Evolutionary conservation across 2,888 invertebrate species (phyloP), one percentile per base, ranked within the genome.

Genomic region (Bursaphelenchus okinawaensis): DNA sequence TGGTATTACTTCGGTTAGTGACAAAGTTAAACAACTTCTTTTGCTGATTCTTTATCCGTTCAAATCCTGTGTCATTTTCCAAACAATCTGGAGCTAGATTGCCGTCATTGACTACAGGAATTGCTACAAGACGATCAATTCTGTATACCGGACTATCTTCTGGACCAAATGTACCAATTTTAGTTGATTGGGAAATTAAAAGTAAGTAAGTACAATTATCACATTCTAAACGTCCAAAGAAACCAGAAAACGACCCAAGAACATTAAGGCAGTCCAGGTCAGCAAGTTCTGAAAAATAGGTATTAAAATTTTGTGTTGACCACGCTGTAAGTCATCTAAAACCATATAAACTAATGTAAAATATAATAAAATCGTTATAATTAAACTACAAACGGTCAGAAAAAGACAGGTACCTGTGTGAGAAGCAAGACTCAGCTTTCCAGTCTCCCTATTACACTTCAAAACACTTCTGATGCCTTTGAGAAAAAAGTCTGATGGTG

Each of bases 1-100:
- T 24, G 56, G 67, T 56, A 54, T 20, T 12, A 51, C 52, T 24
- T 28, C 27, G 29, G 31, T 23, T 40, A 12, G 65, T 61, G 12
- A 73, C 65, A 51, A 73, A 65, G 24, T 74, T 76, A 3, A 76
- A n/a, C 28, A 73, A 28, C 51, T 71, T 71, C 55, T 69, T 75
- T 12, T 63, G 76, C 19, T 64, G 68, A 50, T 56, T 73, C 51
- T 74, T 76, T 50, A 73, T 56, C 27, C 73, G 73, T 54, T 67
- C 66, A 19, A 73, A 55, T 12, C 64, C 61, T 23, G 52, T 57
- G 22, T 55, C 29, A 16, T 51, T 60, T 20, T 69, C 68, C 20
- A 72, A 66, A 9, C 55, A 55, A n/a, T 20, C 61, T 16, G 52
- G 63, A 29, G 69, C 60, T 24, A 63, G 58, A 9, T 24, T 20